Percentiles rank a stretch among this genome's conserved stretches.
Conservation (phyloP, 2,113 vertebrate species). For the Carassius carassius region DNA sequence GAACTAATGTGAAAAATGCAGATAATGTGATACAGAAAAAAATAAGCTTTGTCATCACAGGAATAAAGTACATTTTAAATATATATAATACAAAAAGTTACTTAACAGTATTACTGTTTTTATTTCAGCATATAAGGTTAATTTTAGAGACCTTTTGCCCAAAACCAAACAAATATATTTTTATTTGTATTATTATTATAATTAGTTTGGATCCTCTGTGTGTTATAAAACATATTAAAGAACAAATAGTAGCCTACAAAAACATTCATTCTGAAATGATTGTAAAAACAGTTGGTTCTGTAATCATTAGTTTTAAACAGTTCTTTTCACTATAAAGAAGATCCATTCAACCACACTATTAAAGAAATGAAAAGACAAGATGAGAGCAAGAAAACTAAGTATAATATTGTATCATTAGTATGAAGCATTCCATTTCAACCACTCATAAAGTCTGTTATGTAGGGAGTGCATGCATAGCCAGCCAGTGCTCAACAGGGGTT, state of each 20-base stretch:
- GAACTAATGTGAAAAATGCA: not conserved
- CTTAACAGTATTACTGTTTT: too few relatives aligned
- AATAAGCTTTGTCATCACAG: not conserved
- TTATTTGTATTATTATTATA: too few relatives aligned
- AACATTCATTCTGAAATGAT: not conserved
- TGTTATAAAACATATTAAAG: not conserved
- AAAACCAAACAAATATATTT: too few relatives aligned
- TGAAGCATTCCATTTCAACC: not conserved
- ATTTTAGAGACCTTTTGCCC: too few relatives aligned
- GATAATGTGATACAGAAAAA: not conserved
- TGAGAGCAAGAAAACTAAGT: not conserved
- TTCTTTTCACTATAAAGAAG: not conserved
- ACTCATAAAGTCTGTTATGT: not conserved
- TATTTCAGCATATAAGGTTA: too few relatives aligned
- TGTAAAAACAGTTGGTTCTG: not conserved
- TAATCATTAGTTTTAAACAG: not conserved
- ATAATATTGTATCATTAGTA: not conserved
- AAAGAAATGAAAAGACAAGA: not conserved
- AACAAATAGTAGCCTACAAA: not conserved
- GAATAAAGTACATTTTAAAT: not conserved
- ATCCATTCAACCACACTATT: constrained; percentile 5
- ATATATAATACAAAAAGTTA: too few relatives aligned
- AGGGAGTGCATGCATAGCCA: not conserved
- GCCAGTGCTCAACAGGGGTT: not conserved
- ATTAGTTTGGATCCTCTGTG: not conserved